A percentile compares a stretch with the other conserved stretches of the same genome.
phyloP scores from a whole-genome alignment of 2,113 vertebrate species.

The human (Homo sapiens) region DNA sequence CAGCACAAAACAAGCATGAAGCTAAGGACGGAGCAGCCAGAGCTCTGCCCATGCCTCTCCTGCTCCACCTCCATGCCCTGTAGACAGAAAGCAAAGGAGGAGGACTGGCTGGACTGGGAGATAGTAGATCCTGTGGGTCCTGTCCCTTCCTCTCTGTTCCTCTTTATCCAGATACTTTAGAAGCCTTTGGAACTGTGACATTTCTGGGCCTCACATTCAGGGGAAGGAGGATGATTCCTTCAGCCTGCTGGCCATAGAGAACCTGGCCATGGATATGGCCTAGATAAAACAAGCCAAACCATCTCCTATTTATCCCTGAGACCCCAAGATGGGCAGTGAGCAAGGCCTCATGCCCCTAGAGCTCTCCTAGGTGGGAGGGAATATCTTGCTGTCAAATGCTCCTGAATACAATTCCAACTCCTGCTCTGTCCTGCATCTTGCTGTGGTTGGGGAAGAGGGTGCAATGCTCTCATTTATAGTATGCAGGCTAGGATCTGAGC shows the following conservation, averaged over 20 bases:
- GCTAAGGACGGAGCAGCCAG: not conserved
- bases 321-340: not conserved
- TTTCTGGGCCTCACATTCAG: not conserved
- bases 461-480: not conserved
- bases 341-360: not conserved
- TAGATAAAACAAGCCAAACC: conserved; percentile 12
- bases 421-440: not conserved
- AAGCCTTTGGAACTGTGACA: not conserved
- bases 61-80: not conserved
- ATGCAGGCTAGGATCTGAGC: not conserved
- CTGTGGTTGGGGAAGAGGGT: not conserved
- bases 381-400: not conserved
- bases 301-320: not conserved
- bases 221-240: not conserved
- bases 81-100: not conserved
- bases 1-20: conserved; percentile 15
- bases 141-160: not conserved
- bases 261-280: not conserved
- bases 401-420: too few species aligned
- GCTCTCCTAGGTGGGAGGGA: fast-evolving
- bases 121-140: fast-evolving
- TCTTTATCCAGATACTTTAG: not conserved
- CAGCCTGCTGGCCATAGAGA: conserved; percentile 7
- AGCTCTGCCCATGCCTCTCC: not conserved
- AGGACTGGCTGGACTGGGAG: not conserved